Evolutionary conservation across 2,888 invertebrate genomes (phyloP).

Genomic region (Mantis religiosa): DNA sequence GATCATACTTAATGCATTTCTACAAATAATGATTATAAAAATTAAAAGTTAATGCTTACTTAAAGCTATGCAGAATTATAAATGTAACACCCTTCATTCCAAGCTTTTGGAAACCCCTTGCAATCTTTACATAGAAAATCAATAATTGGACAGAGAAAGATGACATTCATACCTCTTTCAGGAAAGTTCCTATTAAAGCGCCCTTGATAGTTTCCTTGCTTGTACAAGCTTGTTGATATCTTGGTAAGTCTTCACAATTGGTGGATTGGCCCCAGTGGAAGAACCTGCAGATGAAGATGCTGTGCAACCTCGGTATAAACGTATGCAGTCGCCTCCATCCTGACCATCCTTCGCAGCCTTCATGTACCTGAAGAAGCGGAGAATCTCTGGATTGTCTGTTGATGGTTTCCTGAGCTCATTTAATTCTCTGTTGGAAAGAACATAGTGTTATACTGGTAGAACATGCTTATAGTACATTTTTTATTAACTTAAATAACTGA

Average conservation of each 20-base stretch:
- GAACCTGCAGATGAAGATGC: constrained; percentile 53
- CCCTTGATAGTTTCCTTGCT: constrained; percentile 58
- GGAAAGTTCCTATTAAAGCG: not conserved
- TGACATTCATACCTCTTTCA: not conserved
- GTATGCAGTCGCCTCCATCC: constrained; percentile 69
- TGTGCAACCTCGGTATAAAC: constrained; percentile 60
- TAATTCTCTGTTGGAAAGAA: constrained; percentile 60
- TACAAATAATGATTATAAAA: too few relatives aligned
- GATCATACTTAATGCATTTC: too few relatives aligned
- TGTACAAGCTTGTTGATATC: constrained; percentile 84
- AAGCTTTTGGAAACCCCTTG: too few relatives aligned
- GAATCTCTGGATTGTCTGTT: constrained; percentile 80
- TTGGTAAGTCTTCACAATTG: constrained; percentile 81
- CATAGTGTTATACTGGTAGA: not conserved
- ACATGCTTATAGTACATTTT: not conserved
- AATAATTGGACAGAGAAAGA: not conserved
- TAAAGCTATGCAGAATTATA: too few relatives aligned
- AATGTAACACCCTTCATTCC: too few relatives aligned
- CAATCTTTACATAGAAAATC: too few relatives aligned
- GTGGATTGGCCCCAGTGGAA: constrained; percentile 54
- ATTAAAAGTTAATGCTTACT: too few relatives aligned
- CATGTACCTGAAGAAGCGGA: constrained; percentile 87
- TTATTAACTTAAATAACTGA: not conserved
- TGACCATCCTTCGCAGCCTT: constrained; percentile 84
- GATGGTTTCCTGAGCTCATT: constrained; percentile 81